Evolutionary conservation across 2,797 vertebrate species (phyloP).

Genomic region (Crocodylus rhombifer): DNA sequence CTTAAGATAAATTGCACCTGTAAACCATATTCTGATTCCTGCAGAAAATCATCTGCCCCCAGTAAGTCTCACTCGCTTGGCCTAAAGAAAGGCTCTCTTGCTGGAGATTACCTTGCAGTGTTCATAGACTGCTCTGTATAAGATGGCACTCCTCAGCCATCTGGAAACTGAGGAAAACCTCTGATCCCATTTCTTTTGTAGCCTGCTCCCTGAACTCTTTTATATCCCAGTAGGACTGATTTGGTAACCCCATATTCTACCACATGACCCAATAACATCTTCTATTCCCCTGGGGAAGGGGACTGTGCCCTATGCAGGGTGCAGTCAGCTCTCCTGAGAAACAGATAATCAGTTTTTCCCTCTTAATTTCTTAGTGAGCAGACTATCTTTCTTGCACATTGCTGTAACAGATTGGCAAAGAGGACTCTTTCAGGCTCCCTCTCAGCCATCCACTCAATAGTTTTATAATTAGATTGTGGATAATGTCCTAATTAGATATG

Average conservation of each 20-base stretch:
- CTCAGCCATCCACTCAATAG: neutral
- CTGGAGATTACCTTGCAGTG: neutral
- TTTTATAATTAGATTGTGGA: slow-evolving; percentile 4
- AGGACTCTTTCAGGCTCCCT: neutral
- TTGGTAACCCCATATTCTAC: neutral
- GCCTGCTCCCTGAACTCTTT: neutral
- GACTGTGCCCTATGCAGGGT: neutral
- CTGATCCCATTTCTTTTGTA: slow-evolving; percentile 1
- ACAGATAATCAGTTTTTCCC: neutral
- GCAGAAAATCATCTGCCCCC: neutral
- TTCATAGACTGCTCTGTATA: neutral
- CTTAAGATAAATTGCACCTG: neutral
- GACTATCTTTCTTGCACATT: neutral
- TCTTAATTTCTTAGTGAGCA: neutral
- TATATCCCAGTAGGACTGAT: neutral
- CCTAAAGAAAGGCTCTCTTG: no score
- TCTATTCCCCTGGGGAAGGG: neutral
- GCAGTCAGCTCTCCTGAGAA: slow-evolving; percentile 1
- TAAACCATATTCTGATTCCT: neutral
- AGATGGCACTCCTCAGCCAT: neutral
- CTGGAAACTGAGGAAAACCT: neutral
- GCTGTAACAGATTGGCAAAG: neutral
- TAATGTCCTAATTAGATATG: neutral
- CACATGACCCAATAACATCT: neutral
- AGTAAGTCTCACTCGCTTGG: neutral